phyloP scores from a whole-genome alignment of 2,113 vertebrate genomes.

The Notarius lentiginosus region DNA sequence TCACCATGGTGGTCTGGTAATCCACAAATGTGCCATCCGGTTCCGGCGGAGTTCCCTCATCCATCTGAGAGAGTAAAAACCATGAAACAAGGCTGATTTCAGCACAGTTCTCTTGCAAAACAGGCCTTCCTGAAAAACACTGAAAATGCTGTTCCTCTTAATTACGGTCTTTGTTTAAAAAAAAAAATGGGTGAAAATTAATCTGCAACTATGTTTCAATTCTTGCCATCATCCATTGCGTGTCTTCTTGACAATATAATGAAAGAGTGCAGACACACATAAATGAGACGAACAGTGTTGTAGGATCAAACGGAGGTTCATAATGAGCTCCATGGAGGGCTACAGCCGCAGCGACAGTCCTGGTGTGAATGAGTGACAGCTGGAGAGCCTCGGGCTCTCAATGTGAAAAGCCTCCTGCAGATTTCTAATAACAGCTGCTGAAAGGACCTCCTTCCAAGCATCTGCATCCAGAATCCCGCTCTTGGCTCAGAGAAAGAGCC shows the following conservation, averaged over 20 bases:
- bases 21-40: constrained; percentile 94
- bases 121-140: neutral
- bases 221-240: constrained; percentile 27
- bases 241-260: constrained; percentile 49
- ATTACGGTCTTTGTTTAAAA: constrained; percentile 7
- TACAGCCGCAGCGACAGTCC: constrained; percentile 13
- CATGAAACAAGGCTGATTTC: constrained; percentile 13
- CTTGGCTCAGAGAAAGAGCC: constrained; percentile 7
- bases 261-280: constrained; percentile 31
- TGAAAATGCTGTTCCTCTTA: constrained; percentile 28
- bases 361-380: constrained; percentile 41
- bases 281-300: constrained; percentile 23
- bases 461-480: neutral
- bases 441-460: constrained; percentile 29
- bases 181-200: constrained; percentile 37
- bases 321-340: constrained; percentile 38
- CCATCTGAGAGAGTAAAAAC: constrained; percentile 74
- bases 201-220: constrained; percentile 27
- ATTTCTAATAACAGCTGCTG: constrained; percentile 43
- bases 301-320: constrained; percentile 39
- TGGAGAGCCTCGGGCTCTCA: constrained; percentile 27
- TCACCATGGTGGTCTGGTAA: constrained; percentile 98
- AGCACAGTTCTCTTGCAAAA: neutral
- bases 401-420: constrained; percentile 41
- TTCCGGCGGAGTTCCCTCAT: constrained; percentile 92